Percentiles rank a stretch among this genome's conserved stretches.
Evolutionary conservation across 2,888 invertebrate genomes (phyloP).

Genomic region (Halictus ligatus): DNA sequence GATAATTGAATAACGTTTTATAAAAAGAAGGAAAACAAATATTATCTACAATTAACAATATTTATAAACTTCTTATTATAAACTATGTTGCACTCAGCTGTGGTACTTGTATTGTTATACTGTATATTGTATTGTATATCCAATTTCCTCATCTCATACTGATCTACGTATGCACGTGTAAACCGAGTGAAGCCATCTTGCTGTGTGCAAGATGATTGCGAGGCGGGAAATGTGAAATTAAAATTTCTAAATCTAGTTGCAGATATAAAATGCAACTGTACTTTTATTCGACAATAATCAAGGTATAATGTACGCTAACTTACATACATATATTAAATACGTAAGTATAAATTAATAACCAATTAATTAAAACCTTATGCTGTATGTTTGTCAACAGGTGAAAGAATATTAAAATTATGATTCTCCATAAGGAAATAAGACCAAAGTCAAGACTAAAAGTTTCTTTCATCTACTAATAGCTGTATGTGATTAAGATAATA

Average conservation of each 20-base stretch:
- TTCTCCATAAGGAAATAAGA: too few relatives aligned
- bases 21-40: slow-evolving; percentile 7
- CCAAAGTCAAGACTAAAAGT: too few relatives aligned
- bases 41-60: not conserved
- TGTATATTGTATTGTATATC: not conserved
- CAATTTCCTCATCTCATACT: not conserved
- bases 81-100: not conserved
- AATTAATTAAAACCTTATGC: too few relatives aligned
- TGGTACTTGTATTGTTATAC: not conserved
- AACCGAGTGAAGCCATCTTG: not conserved
- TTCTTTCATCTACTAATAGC: too few relatives aligned
- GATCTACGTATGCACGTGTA: not conserved
- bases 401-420: too few relatives aligned
- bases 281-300: not conserved
- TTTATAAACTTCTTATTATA: not conserved
- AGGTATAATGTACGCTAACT: too few relatives aligned
- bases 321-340: too few relatives aligned
- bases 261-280: not conserved
- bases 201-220: not conserved
- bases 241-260: not conserved
- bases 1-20: slow-evolving; percentile 11
- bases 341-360: too few relatives aligned
- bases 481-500: too few relatives aligned
- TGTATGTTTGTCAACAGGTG: too few relatives aligned
- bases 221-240: not conserved